Conservation (phyloP, 30 jellyfish, hydroid and myxozoan genomes). For the Turritopsis rubra region DNA sequence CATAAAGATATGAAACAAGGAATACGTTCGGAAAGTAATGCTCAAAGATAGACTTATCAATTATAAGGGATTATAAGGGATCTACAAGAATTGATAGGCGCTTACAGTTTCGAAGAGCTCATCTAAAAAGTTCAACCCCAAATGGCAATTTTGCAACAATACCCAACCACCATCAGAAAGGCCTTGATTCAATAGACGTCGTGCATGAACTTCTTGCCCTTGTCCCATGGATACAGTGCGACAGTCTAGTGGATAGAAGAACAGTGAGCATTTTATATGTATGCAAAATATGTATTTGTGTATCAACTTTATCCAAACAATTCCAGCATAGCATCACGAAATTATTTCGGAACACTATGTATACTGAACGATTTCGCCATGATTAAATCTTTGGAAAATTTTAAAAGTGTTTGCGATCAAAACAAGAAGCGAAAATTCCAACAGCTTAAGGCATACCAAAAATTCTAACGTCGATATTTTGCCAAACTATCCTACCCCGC, state of each 20-base stretch:
- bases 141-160: slow-evolving; percentile 69
- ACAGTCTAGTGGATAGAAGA: slow-evolving; percentile 38
- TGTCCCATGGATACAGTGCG: slow-evolving; percentile 82
- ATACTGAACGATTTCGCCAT: neutral
- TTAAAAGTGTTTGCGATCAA: neutral
- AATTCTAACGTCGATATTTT: too few species aligned
- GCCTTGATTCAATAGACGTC: slow-evolving; percentile 68
- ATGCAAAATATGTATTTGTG: neutral
- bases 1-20: neutral
- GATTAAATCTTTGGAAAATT: neutral
- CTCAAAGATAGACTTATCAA: too few species aligned
- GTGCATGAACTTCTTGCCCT: slow-evolving; percentile 86
- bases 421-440: neutral
- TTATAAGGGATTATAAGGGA: too few species aligned
- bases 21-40: too few species aligned
- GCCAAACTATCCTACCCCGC: too few species aligned
- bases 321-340: too few species aligned
- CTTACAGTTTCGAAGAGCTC: slow-evolving; percentile 75
- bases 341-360: too few species aligned
- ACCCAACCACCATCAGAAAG: slow-evolving; percentile 83
- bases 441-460: neutral
- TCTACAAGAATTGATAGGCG: neutral
- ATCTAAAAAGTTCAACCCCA: slow-evolving; percentile 72
- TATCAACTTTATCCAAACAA: too few species aligned
- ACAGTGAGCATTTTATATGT: neutral